A percentile compares a stretch with the other conserved stretches of the same genome.
Conservation (phyloP, 2,797 vertebrate genomes). For the Liasis olivaceus region DNA sequence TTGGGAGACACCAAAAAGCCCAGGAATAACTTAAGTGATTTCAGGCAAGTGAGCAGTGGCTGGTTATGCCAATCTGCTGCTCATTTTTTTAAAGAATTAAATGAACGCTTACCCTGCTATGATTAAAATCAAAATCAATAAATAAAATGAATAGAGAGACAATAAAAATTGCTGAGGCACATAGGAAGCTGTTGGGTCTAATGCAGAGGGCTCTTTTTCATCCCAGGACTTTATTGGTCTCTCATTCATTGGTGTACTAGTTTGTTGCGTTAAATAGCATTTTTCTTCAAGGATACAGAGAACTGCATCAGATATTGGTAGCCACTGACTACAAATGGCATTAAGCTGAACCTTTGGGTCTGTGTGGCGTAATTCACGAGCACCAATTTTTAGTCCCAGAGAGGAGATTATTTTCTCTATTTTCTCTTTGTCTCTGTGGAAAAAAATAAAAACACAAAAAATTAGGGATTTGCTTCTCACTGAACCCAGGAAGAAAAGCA, state of each 20-base stretch:
- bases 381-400: conserved; percentile 84
- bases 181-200: not conserved
- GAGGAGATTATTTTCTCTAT: conserved; percentile 91
- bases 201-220: not conserved
- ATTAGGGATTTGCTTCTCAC: not conserved
- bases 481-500: not conserved
- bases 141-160: not conserved
- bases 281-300: conserved; percentile 87
- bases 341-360: conserved; percentile 93
- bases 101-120: not conserved
- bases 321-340: conserved; percentile 95
- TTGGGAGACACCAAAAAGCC: not conserved
- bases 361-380: conserved; percentile 85
- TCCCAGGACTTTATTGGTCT: not conserved
- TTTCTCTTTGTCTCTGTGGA: conserved; percentile 89
- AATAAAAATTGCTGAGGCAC: not conserved
- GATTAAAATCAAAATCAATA: not conserved
- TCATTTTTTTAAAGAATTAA: not conserved
- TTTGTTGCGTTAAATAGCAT: not conserved
- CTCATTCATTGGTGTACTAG: not conserved
- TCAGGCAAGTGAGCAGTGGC: not conserved
- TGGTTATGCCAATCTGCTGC: not conserved
- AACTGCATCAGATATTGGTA: conserved; percentile 90
- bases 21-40: not conserved
- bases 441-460: not conserved